Conservation (phyloP, 2,888 invertebrate species). For the Tethea ocularis region DNA sequence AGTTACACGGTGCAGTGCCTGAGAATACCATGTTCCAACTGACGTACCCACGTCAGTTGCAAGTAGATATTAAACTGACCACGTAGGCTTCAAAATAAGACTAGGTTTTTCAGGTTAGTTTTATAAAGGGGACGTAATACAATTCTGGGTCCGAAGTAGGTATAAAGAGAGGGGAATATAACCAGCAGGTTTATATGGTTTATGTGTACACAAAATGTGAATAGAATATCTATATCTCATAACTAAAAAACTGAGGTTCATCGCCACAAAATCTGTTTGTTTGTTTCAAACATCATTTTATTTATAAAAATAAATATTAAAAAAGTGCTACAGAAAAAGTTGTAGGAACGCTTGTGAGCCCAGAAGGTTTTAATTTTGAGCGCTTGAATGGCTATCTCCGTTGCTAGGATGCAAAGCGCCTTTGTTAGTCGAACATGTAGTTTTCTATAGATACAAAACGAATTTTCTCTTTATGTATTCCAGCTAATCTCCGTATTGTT, state of each 20-base stretch:
- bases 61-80: no score
- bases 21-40: neutral
- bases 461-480: conserved; percentile 25
- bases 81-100: no score
- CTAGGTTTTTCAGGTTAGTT: no score
- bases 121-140: no score
- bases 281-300: neutral
- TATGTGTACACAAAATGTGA: no score
- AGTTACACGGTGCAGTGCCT: neutral
- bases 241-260: neutral
- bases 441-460: conserved; percentile 16
- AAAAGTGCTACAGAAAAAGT: neutral
- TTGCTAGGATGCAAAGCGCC: conserved; percentile 9
- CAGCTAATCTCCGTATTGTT: conserved; percentile 25
- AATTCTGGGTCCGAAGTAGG: no score
- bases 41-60: neutral
- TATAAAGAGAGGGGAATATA: no score
- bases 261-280: neutral
- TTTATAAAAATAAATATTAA: neutral
- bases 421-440: conserved; percentile 7
- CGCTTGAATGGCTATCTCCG: conserved; percentile 11
- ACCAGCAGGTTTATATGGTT: no score
- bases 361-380: conserved; percentile 11
- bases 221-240: no score
- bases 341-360: neutral